A percentile compares a stretch with the other conserved stretches of the same genome.
phyloP scores from a whole-genome alignment of 2,797 vertebrate genomes.

The Argya squamiceps region DNA sequence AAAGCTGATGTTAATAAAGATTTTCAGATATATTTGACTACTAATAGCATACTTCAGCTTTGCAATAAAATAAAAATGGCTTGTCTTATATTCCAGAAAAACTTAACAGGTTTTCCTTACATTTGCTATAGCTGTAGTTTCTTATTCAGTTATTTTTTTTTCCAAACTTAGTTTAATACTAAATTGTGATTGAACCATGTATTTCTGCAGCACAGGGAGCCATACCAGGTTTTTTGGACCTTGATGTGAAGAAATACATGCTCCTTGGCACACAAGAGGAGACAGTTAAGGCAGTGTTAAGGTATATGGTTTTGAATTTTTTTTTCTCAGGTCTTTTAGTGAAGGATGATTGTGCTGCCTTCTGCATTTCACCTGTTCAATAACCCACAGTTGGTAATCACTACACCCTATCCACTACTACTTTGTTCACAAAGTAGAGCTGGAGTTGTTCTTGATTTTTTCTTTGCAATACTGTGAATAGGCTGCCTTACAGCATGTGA shows the following conservation, averaged over 20 bases:
- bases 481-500: background rate
- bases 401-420: background rate
- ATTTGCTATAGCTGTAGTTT: background rate
- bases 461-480: background rate
- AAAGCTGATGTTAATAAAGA: background rate
- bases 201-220: background rate
- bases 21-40: background rate
- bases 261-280: background rate
- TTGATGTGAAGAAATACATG: background rate
- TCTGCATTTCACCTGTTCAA: background rate
- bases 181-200: background rate
- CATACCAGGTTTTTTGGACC: background rate
- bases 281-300: accelerated
- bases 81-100: background rate
- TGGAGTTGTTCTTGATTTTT: background rate
- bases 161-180: background rate
- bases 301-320: background rate
- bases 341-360: background rate
- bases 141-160: background rate
- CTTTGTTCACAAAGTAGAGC: background rate
- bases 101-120: background rate
- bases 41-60: background rate
- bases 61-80: background rate
- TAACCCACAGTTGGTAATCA: background rate
- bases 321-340: background rate